These are phyloP conservation scores for Seira sanloemensis DNA, from an alignment of 2,888 invertebrate genomes.

Conservation along the genomic window DNA sequence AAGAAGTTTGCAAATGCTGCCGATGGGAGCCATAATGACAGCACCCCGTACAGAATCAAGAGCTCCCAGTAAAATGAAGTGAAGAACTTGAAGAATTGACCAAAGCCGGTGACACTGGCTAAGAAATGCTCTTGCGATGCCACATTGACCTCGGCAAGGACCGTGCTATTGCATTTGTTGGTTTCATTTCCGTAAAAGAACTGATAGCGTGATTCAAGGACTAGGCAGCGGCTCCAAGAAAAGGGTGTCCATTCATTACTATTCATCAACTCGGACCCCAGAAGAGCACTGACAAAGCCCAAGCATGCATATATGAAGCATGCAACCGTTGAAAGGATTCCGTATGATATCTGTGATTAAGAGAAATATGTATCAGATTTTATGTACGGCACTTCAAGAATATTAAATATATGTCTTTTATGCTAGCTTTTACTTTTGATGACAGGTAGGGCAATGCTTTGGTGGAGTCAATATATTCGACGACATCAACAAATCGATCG, in stretches of 20 bases:
- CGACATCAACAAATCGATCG: constrained; percentile 33
- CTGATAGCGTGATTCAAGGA: constrained; percentile 30
- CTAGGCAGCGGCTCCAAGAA: constrained; percentile 25
- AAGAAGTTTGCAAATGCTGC: constrained; percentile 36
- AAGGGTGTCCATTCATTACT: constrained; percentile 25
- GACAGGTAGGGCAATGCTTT: constrained; percentile 16
- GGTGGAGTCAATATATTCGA: constrained; percentile 41
- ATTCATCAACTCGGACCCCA: constrained; percentile 43
- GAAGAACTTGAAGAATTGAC: constrained; percentile 42
- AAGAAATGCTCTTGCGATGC: constrained; percentile 23
- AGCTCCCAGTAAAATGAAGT: constrained; percentile 49
- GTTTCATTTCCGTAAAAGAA: constrained; percentile 19
- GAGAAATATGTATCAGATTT: not conserved
- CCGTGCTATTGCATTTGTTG: constrained; percentile 31
- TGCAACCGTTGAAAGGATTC: not conserved
- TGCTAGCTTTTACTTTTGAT: constrained; percentile 6
- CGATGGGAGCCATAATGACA: constrained; percentile 41
- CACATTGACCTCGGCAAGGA: not conserved
- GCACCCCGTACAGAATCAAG: constrained; percentile 36
- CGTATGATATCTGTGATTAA: constrained; percentile 17
- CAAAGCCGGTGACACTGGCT: constrained; percentile 38
- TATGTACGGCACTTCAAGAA: not conserved
- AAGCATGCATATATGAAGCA: constrained; percentile 36
- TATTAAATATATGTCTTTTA: not conserved
- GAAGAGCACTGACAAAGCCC: constrained; percentile 34